A percentile compares a stretch with the other conserved stretches of the same genome.
Evolutionary conservation across 2,888 invertebrate genomes (phyloP).

Genomic region (Nematopogon swammerdamellus): DNA sequence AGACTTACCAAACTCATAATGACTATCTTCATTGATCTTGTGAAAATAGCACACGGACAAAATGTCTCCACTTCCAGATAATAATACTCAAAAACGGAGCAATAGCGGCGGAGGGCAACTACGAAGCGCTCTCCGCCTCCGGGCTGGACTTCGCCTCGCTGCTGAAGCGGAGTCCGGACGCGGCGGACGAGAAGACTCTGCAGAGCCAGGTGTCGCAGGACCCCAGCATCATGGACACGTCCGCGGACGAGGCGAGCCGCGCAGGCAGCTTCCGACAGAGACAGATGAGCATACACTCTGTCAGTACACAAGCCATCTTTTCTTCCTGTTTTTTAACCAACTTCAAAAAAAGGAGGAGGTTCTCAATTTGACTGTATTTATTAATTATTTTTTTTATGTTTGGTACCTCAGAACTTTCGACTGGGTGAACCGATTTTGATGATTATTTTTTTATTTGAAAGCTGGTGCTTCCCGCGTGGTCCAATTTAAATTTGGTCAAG

Average conservation of each 20-base stretch:
- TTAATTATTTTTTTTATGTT: not conserved
- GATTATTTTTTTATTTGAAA: no score
- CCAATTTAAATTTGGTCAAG: no score
- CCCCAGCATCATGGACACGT: conserved; percentile 3
- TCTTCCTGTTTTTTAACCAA: no score
- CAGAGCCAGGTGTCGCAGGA: conserved; percentile 16
- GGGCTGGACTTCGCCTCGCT: conserved; percentile 77
- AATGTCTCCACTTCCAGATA: conserved; percentile 27
- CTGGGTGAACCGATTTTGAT: no score
- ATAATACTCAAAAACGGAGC: conserved; percentile 57
- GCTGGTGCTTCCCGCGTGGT: no score
- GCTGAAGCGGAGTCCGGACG: conserved; percentile 51
- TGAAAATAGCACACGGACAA: no score
- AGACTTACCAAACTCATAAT: no score
- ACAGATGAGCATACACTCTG: conserved; percentile 50
- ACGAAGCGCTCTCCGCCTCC: conserved; percentile 66
- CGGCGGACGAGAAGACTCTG: conserved; percentile 15
- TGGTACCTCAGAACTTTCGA: no score
- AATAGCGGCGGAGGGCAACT: conserved; percentile 64
- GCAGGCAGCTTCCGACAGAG: conserved; percentile 44
- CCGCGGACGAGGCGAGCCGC: conserved; percentile 21
- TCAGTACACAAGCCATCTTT: no score
- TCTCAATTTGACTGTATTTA: no score
- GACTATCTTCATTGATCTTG: no score
- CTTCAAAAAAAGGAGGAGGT: no score